A percentile compares a stretch with the other conserved stretches of the same genome.
Evolutionary conservation across 64 coral and sea anemone species (phyloP).

Genomic region (Porites lutea): DNA sequence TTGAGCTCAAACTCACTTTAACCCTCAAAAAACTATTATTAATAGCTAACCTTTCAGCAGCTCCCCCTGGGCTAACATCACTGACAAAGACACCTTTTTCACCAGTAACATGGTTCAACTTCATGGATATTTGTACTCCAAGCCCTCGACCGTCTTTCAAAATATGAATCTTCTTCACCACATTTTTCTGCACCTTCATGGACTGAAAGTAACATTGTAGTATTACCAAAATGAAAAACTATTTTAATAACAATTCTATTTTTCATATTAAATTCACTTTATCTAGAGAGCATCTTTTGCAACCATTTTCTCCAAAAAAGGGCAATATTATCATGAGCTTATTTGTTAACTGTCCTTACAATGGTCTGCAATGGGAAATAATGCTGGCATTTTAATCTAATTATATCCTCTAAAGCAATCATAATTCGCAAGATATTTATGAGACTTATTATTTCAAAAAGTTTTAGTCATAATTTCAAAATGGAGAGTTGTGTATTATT

Average conservation of each 20-base stretch:
- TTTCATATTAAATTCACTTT: too few relatives aligned
- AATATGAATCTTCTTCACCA: conserved; percentile 91
- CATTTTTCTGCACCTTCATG: conserved; percentile 27
- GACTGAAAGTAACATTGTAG: too few relatives aligned
- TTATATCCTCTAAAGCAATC: neutral
- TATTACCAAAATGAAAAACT: too few relatives aligned
- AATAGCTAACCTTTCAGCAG: conserved; percentile 79
- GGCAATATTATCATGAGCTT: too few relatives aligned
- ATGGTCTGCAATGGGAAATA: neutral
- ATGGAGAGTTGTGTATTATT: neutral
- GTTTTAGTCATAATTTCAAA: neutral
- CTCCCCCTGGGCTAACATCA: conserved; percentile 74
- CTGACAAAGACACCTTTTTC: conserved; percentile 79
- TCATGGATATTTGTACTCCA: conserved; percentile 85
- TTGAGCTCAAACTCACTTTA: too few relatives aligned
- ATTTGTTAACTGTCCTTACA: too few relatives aligned
- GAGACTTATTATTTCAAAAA: neutral
- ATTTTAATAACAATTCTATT: too few relatives aligned
- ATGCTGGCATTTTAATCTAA: neutral
- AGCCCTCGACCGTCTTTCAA: conserved; percentile 88
- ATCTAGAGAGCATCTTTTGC: too few relatives aligned
- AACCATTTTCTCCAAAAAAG: too few relatives aligned
- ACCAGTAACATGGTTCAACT: conserved; percentile 59
- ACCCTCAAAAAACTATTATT: neutral
- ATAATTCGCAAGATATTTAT: neutral